A percentile compares a stretch with the other conserved stretches of the same genome.
Conservation (phyloP, 2,888 invertebrate species). For the Heliconius erato region DNA sequence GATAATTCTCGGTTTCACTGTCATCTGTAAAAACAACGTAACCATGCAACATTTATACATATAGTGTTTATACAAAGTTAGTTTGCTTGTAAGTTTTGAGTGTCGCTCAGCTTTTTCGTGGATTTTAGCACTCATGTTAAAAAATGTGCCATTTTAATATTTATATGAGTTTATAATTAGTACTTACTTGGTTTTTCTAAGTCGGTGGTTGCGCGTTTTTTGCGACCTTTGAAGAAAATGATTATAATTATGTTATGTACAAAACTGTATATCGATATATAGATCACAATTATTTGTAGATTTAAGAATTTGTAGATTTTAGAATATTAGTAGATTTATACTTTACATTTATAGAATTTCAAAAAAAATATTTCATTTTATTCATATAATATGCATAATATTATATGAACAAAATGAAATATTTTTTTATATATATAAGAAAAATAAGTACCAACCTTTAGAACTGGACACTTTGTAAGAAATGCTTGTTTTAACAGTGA, state of each 20-base stretch:
- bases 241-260: not conserved
- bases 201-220: conserved; percentile 55
- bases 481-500: conserved; percentile 92
- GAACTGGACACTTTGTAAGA: conserved; percentile 91
- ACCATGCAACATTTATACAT: conserved; percentile 76
- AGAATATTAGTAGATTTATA: not conserved
- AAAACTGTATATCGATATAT: not conserved
- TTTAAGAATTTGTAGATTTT: too few relatives aligned
- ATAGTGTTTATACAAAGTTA: conserved; percentile 61
- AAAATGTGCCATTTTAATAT: conserved; percentile 48
- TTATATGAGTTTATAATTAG: conserved; percentile 15
- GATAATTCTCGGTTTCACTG: conserved; percentile 58
- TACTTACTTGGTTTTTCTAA: conserved; percentile 54
- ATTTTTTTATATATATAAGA: not conserved
- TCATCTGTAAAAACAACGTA: conserved; percentile 80
- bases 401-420: too few relatives aligned
- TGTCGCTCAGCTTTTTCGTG: conserved; percentile 51
- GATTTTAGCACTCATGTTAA: conserved; percentile 57
- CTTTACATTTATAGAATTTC: too few relatives aligned
- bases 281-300: not conserved
- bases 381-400: too few relatives aligned
- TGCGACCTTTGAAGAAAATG: conserved; percentile 56
- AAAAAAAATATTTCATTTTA: too few relatives aligned
- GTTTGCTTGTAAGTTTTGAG: conserved; percentile 51
- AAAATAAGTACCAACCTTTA: conserved; percentile 66